Evolutionary conservation across 1,140 invertebrate species (phyloP).

Genomic region (Neodiprion fabricii): DNA sequence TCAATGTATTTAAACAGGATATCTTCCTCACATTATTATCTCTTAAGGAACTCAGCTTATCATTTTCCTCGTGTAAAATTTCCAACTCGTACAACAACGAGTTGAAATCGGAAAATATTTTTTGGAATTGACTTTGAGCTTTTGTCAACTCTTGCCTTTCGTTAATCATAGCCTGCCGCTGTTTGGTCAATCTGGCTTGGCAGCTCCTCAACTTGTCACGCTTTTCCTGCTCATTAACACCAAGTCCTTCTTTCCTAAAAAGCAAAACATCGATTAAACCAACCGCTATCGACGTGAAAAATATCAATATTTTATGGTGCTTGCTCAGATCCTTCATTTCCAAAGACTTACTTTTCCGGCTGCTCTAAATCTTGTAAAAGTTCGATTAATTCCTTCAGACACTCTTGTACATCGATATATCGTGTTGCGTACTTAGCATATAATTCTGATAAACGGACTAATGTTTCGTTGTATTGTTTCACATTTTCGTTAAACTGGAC

Average conservation of each 20-base stretch:
- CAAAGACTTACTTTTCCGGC: constrained; percentile 5
- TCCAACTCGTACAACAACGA: constrained; percentile 41
- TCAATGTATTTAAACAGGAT: too few species aligned
- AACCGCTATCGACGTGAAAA: background rate
- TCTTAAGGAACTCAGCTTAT: constrained; percentile 30
- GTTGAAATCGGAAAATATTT: constrained; percentile 49
- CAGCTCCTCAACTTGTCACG: constrained; percentile 29
- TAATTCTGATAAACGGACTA: constrained; percentile 51
- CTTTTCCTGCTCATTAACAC: background rate
- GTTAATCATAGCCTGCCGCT: constrained; percentile 35
- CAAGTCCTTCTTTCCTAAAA: background rate
- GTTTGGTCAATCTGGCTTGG: constrained; percentile 33
- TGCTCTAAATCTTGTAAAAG: constrained; percentile 31
- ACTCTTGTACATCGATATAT: constrained; percentile 33
- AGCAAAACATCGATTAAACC: background rate
- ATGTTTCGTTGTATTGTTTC: constrained; percentile 56
- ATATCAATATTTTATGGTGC: too few species aligned
- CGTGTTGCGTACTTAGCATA: constrained; percentile 32
- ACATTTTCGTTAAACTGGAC: constrained; percentile 51
- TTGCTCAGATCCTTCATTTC: background rate
- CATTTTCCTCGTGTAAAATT: constrained; percentile 38
- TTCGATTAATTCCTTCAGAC: constrained; percentile 34
- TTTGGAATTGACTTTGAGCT: constrained; percentile 43
- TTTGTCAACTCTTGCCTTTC: constrained; percentile 40
- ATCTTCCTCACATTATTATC: constrained; percentile 11